phyloP scores from a whole-genome alignment of 2,113 vertebrate genomes.

The Amphilophus citrinellus region DNA sequence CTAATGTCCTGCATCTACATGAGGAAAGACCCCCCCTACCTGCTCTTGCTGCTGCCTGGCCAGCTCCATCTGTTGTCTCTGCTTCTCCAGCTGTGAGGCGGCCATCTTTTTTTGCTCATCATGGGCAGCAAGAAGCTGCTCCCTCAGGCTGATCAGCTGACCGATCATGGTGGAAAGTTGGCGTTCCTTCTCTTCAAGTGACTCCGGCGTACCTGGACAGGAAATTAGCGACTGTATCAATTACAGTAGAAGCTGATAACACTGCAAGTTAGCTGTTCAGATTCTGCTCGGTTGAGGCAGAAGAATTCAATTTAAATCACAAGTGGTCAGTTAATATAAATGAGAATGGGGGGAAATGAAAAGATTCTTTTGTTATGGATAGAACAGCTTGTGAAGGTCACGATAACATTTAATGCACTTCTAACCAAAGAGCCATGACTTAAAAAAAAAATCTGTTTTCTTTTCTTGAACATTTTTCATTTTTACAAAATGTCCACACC shows the following conservation, averaged over 20 bases:
- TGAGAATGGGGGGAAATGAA: neutral
- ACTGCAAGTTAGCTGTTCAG: neutral
- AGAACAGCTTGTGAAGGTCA: neutral
- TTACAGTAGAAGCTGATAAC: neutral
- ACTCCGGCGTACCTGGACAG: slow-evolving; percentile 88
- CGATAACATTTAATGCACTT: neutral
- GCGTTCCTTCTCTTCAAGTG: slow-evolving; percentile 92
- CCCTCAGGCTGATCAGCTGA: slow-evolving; percentile 94
- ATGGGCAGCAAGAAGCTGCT: slow-evolving; percentile 94
- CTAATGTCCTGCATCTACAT: neutral
- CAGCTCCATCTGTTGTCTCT: slow-evolving; percentile 96
- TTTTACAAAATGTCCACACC: neutral
- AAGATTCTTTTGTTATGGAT: neutral
- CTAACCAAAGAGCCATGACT: slow-evolving; percentile 1
- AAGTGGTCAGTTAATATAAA: neutral
- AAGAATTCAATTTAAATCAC: neutral
- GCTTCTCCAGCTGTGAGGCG: slow-evolving; percentile 95
- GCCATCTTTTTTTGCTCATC: slow-evolving; percentile 98
- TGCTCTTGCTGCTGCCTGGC: slow-evolving; percentile 96
- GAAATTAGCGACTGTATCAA: neutral
- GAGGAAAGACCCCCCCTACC: slow-evolving; percentile 75
- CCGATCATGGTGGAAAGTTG: slow-evolving; percentile 96
- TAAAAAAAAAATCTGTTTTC: slow-evolving; percentile 2
- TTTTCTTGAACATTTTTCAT: neutral
- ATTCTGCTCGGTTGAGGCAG: neutral